Evolutionary conservation across 1,140 invertebrate genomes (phyloP), one percentile per base, ranked within the genome.

Genomic region (Bombus breviceps): DNA sequence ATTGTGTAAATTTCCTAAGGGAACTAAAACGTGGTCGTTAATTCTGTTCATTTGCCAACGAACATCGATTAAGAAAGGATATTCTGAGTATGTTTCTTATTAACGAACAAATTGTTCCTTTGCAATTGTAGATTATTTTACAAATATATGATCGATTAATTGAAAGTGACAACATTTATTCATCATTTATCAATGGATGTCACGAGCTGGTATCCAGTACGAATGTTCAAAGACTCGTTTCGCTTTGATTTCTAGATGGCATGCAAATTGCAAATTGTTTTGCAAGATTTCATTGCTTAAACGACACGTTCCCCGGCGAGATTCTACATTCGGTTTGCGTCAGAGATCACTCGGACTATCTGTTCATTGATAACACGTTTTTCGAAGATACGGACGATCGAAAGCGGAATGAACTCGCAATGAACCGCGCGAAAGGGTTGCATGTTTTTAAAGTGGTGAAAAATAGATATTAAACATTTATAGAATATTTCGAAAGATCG

Each of bases 201-300:
- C 43, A 10, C 25, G 41, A n/a, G 37, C 66, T 64, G 68, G 77
- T 76, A 57, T 32, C 66, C 5, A 13, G 12, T 39, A n/a, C 41
- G 18, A 39, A 80, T 76, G 68, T 43, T 83, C 6, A 25, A 2
- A 34, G 34, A 43, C 59, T 22, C 64, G 59, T 78, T 41, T 39
- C 39, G 18, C 43, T n/a, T 64, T n/a, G 78, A 57, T 78, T 87
- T 72, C 74, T 64, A 34, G 32, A 73, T 15, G 32, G n/a, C 69
- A 78, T 69, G 83, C 74, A 85, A 88, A 88, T 88, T 88, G 87
- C n/a, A 86, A 82, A 85, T 74, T 69, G 62, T 74, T 88, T 88
- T 78, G 73, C 57, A 85, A 57, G 47, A 37, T 28, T 85, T 69
- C 66, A 89, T 88, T 88, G 68, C 77, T 41, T 69, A 80, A 88